Base-by-base conservation (phyloP, 2,888 invertebrate species). In the Rugalucina vietnamica region DNA sequence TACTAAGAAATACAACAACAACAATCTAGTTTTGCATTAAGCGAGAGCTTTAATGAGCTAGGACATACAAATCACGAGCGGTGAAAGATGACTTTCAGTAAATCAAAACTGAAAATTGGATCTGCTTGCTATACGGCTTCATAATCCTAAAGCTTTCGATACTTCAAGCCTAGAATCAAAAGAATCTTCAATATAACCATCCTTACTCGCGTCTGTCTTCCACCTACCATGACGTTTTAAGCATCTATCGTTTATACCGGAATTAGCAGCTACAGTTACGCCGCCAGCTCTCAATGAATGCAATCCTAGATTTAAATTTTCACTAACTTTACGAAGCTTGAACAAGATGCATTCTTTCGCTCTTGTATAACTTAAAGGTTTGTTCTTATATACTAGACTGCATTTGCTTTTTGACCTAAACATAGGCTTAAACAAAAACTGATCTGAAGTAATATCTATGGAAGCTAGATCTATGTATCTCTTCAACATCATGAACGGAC, bases 201-300 rank as follows among this genome's bases (percentile, higher is more conserved):
- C 86, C 80, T 88, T 88, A 73, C 86, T 83, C 43, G n/a, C 60
- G 14, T 87, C 82, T 18, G 72, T 34, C n/a, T 69, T 82, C 82
- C 87, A 87, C 21, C 87, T 60, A n/a, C 85, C 84, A 36, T 85
- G 85, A 24, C 83, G 60, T 69, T 85, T 85, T 70, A 60, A 76
- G 57, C 81, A 85, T 43, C 85, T 76, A 14, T 85, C 85, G 69
- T 72, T 77, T 18, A 88, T 83, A 18, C 77, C 79, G 14, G 81
- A 43, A 39, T 80, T 83, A 1, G 86, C 86, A 5, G 84, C 88
- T 18, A 75, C 77, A 8, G 81, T 60, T 3, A 82, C 86, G n/a
- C 86, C 86, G 1, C 84, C 85, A 27, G 88, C 69, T 14, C 86
- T 57, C 18, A 85, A 54, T 10, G 86, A 86, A 76, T 88, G 88